Conservation (phyloP, 2,797 vertebrate genomes). For the Parotocinclus haroldoi region DNA sequence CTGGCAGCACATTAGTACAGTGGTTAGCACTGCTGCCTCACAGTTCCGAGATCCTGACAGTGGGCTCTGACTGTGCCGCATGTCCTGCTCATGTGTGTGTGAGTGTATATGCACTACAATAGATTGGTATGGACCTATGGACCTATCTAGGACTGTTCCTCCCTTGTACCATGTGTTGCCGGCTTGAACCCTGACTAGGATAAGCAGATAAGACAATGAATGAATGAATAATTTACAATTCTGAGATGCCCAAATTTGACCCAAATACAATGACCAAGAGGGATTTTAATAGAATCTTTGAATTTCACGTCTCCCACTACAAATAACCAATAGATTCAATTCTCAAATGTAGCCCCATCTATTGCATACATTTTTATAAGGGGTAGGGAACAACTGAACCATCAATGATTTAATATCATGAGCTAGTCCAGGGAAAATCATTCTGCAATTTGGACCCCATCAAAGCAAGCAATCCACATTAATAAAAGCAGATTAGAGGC, state of each 20-base stretch:
- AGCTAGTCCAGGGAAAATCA: conserved; percentile 58
- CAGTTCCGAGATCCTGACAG: too few species aligned
- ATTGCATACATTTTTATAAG: conserved; percentile 59
- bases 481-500: conserved; percentile 66
- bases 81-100: too few species aligned
- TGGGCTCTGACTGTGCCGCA: too few species aligned
- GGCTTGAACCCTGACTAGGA: too few species aligned
- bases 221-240: too few species aligned
- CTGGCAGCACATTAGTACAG: too few species aligned
- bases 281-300: conserved; percentile 44
- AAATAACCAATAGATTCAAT: conserved; percentile 15
- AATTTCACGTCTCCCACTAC: conserved; percentile 37
- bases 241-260: conserved; percentile 24
- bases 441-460: conserved; percentile 55
- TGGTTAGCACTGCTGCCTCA: too few species aligned
- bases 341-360: conserved; percentile 44
- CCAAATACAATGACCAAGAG: conserved; percentile 37
- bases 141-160: too few species aligned
- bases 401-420: conserved; percentile 62
- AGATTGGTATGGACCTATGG: too few species aligned
- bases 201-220: too few species aligned
- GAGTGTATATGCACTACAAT: too few species aligned
- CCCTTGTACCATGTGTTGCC: too few species aligned
- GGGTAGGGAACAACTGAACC: conserved; percentile 41
- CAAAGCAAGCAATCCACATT: conserved; percentile 60